phyloP scores from a whole-genome alignment of 2,113 vertebrate genomes.

The Pseudorectes ferrugineus region DNA sequence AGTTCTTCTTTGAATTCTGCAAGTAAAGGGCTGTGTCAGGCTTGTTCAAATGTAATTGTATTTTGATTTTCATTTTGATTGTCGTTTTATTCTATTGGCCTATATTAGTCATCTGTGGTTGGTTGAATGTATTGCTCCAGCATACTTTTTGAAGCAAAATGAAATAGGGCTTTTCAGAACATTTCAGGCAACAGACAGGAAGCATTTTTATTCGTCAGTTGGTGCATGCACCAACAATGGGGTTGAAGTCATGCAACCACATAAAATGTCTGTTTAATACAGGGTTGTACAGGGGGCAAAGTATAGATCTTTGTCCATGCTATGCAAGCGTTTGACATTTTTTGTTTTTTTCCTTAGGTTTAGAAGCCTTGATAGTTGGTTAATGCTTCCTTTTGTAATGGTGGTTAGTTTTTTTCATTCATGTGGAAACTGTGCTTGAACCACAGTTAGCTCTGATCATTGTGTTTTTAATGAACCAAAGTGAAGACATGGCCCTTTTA shows the following conservation, averaged over 20 bases:
- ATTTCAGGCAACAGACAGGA: background rate
- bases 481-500: background rate
- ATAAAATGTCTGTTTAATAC: background rate
- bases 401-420: background rate
- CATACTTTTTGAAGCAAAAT: background rate
- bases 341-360: background rate
- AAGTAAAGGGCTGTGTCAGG: background rate
- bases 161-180: background rate
- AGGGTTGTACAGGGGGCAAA: background rate
- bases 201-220: background rate
- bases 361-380: background rate
- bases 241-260: background rate
- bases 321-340: background rate
- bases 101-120: background rate
- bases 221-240: background rate
- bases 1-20: background rate
- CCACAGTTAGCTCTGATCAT: background rate
- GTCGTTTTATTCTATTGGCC: background rate
- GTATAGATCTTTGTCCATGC: background rate
- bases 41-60: background rate
- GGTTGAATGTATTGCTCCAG: background rate
- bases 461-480: background rate
- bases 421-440: background rate
- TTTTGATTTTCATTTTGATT: background rate
- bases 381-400: background rate